Conservation (phyloP, 1,140 invertebrate genomes). For the Semibalanus balanoides region DNA sequence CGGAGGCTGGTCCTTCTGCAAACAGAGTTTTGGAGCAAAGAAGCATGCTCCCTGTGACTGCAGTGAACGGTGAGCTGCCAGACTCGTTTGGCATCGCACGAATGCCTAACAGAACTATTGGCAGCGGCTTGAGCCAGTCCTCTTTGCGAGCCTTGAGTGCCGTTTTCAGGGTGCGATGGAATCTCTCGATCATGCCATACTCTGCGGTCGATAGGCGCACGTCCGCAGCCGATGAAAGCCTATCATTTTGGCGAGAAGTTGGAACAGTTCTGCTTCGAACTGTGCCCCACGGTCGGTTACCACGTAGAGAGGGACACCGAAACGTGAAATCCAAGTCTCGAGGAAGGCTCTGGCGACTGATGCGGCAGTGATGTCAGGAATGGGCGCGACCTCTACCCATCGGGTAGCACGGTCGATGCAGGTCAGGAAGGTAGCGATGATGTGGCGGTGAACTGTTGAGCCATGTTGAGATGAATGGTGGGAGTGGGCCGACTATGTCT, state of each 20-base stretch:
- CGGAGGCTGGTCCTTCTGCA: no score
- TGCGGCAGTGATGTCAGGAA: constrained; percentile 15
- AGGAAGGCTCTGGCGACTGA: constrained; percentile 16
- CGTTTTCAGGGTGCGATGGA: constrained; percentile 6
- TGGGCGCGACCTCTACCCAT: constrained; percentile 11
- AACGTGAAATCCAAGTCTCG: constrained; percentile 16
- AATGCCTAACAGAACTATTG: not conserved
- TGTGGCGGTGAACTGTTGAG: not conserved
- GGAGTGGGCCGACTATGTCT: no score
- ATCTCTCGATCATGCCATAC: not conserved
- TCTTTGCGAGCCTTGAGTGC: not conserved
- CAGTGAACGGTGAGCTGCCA: not conserved
- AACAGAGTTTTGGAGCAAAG: no score
- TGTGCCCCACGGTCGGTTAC: constrained; percentile 16
- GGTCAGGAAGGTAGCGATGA: constrained; percentile 18
- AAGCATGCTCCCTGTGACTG: no score
- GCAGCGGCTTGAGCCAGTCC: not conserved
- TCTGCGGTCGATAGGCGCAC: constrained; percentile 2
- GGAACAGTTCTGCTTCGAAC: constrained; percentile 12
- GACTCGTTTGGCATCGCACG: not conserved
- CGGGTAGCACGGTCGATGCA: constrained; percentile 16
- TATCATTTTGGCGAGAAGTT: not conserved
- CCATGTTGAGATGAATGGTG: not conserved
- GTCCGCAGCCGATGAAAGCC: constrained; percentile 9
- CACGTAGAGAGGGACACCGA: constrained; percentile 17